Percentiles rank a stretch among this genome's conserved stretches.
Conservation (phyloP, 2,888 invertebrate species). For the Holacanthella duospinosa region DNA sequence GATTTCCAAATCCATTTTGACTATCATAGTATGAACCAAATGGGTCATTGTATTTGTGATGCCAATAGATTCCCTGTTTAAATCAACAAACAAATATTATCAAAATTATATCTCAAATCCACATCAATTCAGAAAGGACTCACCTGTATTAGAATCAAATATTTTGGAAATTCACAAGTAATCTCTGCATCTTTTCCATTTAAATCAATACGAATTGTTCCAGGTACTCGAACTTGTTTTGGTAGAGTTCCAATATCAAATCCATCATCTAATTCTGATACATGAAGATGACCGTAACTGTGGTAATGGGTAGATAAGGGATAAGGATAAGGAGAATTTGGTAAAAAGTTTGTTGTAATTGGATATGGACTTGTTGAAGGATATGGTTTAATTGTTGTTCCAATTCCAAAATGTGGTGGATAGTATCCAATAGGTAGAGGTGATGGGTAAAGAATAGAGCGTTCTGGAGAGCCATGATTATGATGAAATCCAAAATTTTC, state of each 20-base stretch:
- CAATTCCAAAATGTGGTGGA: not conserved
- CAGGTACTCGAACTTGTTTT: slow-evolving; percentile 32
- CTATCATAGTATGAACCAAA: slow-evolving; percentile 35
- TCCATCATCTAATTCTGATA: not conserved
- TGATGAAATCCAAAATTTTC: too few relatives aligned
- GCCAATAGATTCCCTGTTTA: slow-evolving; percentile 35
- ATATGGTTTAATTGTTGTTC: not conserved
- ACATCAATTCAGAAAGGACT: not conserved
- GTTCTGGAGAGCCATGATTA: too few relatives aligned
- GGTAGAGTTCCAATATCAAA: slow-evolving; percentile 10
- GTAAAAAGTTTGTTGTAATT: not conserved
- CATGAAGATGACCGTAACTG: too few relatives aligned
- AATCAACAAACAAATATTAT: too few relatives aligned
- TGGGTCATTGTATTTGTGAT: slow-evolving; percentile 29
- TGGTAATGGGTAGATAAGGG: too few relatives aligned
- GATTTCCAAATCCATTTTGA: slow-evolving; percentile 29
- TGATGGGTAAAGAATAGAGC: not conserved
- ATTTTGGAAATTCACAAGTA: slow-evolving; percentile 32
- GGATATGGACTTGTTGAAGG: not conserved
- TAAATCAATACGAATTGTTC: slow-evolving; percentile 21
- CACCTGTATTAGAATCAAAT: slow-evolving; percentile 33
- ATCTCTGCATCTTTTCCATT: slow-evolving; percentile 27
- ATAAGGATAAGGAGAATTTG: not conserved
- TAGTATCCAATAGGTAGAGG: slow-evolving; percentile 5
- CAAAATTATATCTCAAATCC: too few relatives aligned